Evolutionary conservation across 2,888 invertebrate species (phyloP), one percentile per base, ranked within the genome.

Genomic region (Gibbula magus): DNA sequence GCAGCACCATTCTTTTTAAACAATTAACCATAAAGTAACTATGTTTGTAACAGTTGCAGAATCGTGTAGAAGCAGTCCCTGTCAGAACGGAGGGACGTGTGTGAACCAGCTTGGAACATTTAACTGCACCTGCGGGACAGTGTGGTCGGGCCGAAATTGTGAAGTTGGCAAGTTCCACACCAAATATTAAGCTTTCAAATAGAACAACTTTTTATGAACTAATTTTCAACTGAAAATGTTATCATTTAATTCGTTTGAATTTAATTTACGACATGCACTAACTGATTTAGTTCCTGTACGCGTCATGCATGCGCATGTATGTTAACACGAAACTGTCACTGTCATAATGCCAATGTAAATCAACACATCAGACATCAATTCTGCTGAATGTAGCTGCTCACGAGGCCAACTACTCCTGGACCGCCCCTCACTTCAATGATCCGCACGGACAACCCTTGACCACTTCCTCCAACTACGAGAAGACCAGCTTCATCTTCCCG

Each of bases 391-490:
- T 83, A 5, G 75, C 80, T 0, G 75, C 78, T 16, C 77, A 20
- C 0, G 82, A 81, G 0, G 32, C 66, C 7, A n/a, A 16, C 2
- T 74, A 83, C 18, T 66, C 54, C n/a, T 87, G 87, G 87, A 56
- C 70, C 8, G 66, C 70, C 2, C 87, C 87, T 5, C 13, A n/a
- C 0, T 86, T 86, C 53, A 20, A n/a, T 8, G 87, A 87, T 52
- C 85, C 86, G 2, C 53, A 83, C 32, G 82, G 79, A 13, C 79
- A 73, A 7, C 66, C 67, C 13, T 53, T 88, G 0, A 53, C 51
- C 0, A 67, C 83, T 0, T 80, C 82, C 0, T 66, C 79, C 2
- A 88, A 88, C 67, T 87, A 86, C 73, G 80, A 77, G 0, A 56
- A 16, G 5, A 82, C 81, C 22, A 45, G 16, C 2, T 83, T 51